phyloP scores from a whole-genome alignment of 2,888 invertebrate species.

The Epistrophe grossulariae region DNA sequence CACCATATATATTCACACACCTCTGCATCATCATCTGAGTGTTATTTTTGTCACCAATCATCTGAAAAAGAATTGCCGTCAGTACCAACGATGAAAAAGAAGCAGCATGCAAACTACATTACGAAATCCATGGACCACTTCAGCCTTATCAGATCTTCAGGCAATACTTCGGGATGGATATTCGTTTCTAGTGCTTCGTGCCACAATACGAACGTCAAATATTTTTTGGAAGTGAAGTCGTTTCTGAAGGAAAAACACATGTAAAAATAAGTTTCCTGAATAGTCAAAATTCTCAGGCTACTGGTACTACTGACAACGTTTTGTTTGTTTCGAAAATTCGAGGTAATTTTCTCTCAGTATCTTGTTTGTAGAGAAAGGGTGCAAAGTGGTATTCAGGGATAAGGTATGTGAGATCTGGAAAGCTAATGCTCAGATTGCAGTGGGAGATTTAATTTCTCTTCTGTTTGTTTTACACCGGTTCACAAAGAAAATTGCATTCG shows the following conservation, averaged over 20 bases:
- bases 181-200: constrained; percentile 6
- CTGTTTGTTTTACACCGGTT: not conserved
- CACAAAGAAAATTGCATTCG: no score
- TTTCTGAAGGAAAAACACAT: not conserved
- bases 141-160: not conserved
- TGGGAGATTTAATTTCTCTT: no score
- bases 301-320: no score
- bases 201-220: not conserved
- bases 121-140: not conserved
- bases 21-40: not conserved
- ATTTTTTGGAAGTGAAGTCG: not conserved
- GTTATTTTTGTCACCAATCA: not conserved
- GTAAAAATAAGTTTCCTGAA: no score
- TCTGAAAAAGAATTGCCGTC: not conserved
- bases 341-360: not conserved
- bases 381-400: no score
- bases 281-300: not conserved
- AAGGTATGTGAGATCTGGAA: no score
- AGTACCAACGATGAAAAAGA: not conserved
- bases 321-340: no score
- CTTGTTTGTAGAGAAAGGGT: no score
- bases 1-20: not conserved
- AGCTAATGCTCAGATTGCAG: no score
- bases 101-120: not conserved
- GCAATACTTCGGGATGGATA: not conserved